Evolutionary conservation across 2,888 invertebrate genomes (phyloP).

Genomic region (Mactromeris polynyma): DNA sequence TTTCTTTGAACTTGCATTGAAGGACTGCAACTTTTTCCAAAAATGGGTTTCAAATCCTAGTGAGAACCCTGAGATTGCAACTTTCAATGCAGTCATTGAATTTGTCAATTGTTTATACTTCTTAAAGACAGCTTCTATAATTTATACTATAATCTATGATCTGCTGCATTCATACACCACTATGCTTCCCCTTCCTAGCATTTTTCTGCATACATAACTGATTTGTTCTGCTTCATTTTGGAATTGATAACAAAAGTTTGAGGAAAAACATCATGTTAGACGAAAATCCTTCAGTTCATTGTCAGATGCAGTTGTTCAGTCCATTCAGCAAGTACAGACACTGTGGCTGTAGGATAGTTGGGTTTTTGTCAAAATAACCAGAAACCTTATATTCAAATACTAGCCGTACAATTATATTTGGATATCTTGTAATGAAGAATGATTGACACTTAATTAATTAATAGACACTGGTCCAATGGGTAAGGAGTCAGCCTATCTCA

Average conservation of each 20-base stretch:
- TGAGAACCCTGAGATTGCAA: too few species aligned
- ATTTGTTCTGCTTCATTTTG: too few species aligned
- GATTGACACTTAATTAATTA: conserved; percentile 40
- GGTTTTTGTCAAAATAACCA: neutral
- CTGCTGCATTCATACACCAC: too few species aligned
- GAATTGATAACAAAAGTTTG: neutral
- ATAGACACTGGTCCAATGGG: neutral
- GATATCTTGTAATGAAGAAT: conserved; percentile 9
- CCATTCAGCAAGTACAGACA: neutral
- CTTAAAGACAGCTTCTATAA: too few species aligned
- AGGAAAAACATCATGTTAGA: neutral
- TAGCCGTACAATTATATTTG: neutral
- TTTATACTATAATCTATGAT: too few species aligned
- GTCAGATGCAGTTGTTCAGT: neutral
- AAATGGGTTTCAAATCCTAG: too few species aligned
- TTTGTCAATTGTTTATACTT: too few species aligned
- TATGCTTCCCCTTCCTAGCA: too few species aligned
- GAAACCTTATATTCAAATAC: conserved; percentile 14
- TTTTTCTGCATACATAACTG: too few species aligned
- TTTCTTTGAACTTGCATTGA: too few species aligned
- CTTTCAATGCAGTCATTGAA: too few species aligned
- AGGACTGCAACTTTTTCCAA: too few species aligned
- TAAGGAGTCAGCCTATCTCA: conserved; percentile 25
- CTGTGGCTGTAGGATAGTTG: neutral
- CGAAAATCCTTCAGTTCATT: neutral